Evolutionary conservation across 2,113 vertebrate genomes (phyloP).

Genomic region (Ranitomeya variabilis): DNA sequence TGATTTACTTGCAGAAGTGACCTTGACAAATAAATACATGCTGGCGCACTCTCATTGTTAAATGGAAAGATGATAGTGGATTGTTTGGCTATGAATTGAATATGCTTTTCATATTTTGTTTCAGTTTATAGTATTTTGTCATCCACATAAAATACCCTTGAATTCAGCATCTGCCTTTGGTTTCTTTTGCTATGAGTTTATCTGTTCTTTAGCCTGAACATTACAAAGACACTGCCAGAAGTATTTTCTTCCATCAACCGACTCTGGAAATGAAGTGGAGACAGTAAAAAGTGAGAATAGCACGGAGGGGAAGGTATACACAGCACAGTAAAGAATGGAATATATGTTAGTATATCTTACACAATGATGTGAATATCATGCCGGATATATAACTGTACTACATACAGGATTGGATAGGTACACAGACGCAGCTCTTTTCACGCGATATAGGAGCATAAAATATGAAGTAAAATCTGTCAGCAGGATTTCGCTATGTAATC

Average conservation of each 20-base stretch:
- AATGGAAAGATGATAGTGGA: neutral
- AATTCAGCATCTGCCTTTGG: neutral
- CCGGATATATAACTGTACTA: neutral
- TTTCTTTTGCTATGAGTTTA: neutral
- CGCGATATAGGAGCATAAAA: neutral
- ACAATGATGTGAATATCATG: neutral
- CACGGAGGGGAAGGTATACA: neutral
- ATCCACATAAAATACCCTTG: neutral
- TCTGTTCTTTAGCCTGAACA: neutral
- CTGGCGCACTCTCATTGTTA: neutral
- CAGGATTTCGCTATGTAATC: no score
- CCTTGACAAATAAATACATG: slow-evolving; percentile 34
- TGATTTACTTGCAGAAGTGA: slow-evolving; percentile 11
- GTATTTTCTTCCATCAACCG: neutral
- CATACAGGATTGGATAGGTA: neutral
- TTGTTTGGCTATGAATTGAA: slow-evolving; percentile 4
- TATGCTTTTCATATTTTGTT: slow-evolving; percentile 6
- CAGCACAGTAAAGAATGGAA: neutral
- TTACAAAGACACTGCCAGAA: neutral
- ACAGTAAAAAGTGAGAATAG: neutral
- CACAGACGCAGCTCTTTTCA: neutral
- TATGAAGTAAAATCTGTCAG: neutral
- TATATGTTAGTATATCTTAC: neutral
- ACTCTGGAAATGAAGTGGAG: neutral
- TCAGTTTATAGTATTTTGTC: neutral